Evolutionary conservation across 30 jellyfish, hydroid and myxozoan species (phyloP), one percentile per base, ranked within the genome.

Genomic region (Hydractinia symbiolongicarpus): DNA sequence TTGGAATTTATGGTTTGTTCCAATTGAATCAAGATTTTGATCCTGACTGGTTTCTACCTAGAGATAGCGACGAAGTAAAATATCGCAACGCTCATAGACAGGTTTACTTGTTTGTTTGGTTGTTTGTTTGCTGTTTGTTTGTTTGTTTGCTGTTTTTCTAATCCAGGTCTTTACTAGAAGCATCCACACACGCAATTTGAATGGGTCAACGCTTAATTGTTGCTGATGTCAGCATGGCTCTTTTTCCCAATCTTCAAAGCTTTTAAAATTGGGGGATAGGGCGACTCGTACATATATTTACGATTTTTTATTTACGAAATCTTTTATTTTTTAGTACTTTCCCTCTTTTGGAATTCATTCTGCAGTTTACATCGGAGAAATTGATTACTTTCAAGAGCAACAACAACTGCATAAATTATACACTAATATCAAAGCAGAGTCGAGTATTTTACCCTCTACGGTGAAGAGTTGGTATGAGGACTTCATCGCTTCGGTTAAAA

Each of bases 21-120:
- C 78, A 81, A 17, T 56, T 89, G 79, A 74, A 79, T 17, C 96
- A 89, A 79, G 71, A 84, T 57, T 89, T 89, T 53, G 96, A 89
- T 64, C 85, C 85, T 74, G 78, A 89, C 76, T 66, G 88, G 86
- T 89, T 89, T 69, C 76, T 89, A 81, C 96, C 96, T 21, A 82
- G 85, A 5, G 88, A 73, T 70, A 82, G 95, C 4, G 95, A 89
- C 58, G 95, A 71, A 58, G n/a, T 71, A 7, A 30, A 19, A 20
- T 71, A 20, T 50, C 30, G 80, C 4, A 30, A 71, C n/a, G 61
- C 56, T 71, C 51, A 20, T 53, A 30, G 80, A n/a, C 44, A 71
- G 67, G 80, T 71, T 19, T 6, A 58, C 19, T 58, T 58, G 15
- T 58, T 13, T 11, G 19, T 58, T 58, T n/a, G n/a, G 44, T 30